Conservation (phyloP, 2,888 invertebrate genomes). For the Scaeva pyrastri region DNA sequence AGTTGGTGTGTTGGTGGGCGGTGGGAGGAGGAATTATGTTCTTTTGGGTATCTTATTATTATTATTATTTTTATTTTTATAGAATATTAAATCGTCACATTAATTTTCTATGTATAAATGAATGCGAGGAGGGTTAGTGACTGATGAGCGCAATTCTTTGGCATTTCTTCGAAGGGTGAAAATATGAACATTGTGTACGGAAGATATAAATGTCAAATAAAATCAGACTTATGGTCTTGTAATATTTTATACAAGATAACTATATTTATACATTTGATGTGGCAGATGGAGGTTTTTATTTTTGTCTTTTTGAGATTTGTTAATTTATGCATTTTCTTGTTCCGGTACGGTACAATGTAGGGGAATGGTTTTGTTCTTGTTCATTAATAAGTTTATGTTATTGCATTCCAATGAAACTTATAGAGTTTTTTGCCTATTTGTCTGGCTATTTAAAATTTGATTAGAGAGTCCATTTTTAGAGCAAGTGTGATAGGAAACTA, state of each 20-base stretch:
- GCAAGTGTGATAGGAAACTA: no score
- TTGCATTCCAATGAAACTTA: no score
- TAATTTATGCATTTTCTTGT: neutral
- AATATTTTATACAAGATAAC: neutral
- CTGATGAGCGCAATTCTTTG: neutral
- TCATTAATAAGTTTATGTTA: no score
- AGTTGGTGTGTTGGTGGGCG: neutral
- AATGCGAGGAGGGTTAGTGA: conserved; percentile 21
- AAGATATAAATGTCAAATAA: conserved; percentile 9
- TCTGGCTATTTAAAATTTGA: no score
- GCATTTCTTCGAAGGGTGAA: conserved; percentile 25
- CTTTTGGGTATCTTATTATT: neutral
- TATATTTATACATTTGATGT: neutral
- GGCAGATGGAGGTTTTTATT: neutral
- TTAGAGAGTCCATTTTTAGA: no score
- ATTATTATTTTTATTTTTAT: no score
- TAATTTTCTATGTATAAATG: conserved; percentile 2
- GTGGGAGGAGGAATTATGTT: neutral
- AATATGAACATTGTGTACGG: conserved; percentile 4
- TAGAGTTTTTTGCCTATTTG: no score
- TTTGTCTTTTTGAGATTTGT: neutral
- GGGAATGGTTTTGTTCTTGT: no score
- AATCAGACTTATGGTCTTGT: conserved; percentile 5
- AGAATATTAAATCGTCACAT: conserved; percentile 13
- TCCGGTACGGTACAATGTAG: neutral